phyloP scores from a whole-genome alignment of 2,888 invertebrate species.

The Stictocephala bisonia region DNA sequence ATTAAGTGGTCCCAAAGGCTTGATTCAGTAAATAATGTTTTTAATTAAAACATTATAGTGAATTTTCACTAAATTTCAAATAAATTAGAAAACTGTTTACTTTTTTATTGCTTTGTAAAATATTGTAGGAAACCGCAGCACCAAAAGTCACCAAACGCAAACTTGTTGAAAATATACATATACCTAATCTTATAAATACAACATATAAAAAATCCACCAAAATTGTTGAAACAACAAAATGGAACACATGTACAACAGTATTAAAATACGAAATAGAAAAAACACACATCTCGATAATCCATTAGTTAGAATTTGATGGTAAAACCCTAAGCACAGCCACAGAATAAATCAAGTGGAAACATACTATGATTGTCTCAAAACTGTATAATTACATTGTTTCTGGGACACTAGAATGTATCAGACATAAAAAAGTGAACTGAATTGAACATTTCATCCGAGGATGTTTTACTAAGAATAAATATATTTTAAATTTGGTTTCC shows the following conservation, averaged over 20 bases:
- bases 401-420: no score
- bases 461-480: no score
- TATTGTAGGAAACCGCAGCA: background rate
- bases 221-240: constrained; percentile 15
- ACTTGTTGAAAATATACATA: background rate
- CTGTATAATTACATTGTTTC: constrained; percentile 21
- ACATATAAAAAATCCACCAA: constrained; percentile 21
- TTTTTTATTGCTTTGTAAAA: background rate
- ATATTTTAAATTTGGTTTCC: no score
- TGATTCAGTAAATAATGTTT: no score
- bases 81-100: background rate
- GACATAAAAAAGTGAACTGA: no score
- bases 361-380: constrained; percentile 45
- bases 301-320: constrained; percentile 40
- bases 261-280: constrained; percentile 35
- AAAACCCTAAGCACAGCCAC: constrained; percentile 47
- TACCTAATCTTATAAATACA: background rate
- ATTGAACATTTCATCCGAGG: no score
- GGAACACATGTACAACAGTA: constrained; percentile 23
- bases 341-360: constrained; percentile 44
- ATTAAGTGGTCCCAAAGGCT: no score
- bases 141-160: constrained; percentile 13
- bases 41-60: background rate
- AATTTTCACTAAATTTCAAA: background rate
- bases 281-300: constrained; percentile 30